Conservation (phyloP, 2,888 invertebrate genomes). For the Priocnemis perturbator region DNA sequence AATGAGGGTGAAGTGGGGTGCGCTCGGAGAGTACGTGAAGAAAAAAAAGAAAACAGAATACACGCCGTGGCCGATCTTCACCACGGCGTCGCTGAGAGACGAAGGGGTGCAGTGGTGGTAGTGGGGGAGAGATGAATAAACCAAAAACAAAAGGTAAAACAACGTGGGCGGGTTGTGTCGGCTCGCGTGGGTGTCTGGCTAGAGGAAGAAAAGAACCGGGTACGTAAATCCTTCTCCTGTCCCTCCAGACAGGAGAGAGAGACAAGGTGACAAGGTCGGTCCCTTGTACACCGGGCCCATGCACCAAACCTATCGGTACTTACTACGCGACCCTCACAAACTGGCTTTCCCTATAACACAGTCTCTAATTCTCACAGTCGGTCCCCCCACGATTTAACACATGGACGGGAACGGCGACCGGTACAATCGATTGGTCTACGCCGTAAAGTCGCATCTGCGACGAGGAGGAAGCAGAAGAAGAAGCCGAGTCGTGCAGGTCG, state of each 20-base stretch:
- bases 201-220: constrained; percentile 25
- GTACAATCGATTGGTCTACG: constrained; percentile 37
- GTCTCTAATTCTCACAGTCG: constrained; percentile 48
- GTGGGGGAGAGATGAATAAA: constrained; percentile 23
- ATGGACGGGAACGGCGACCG: constrained; percentile 35
- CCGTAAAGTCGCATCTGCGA: constrained; percentile 51
- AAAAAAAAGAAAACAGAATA: constrained; percentile 13
- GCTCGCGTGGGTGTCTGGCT: constrained; percentile 5
- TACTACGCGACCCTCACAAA: constrained; percentile 67
- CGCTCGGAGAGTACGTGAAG: not conserved
- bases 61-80: no score
- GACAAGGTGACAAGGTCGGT: constrained; percentile 36
- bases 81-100: not conserved
- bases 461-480: constrained; percentile 53
- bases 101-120: constrained; percentile 19
- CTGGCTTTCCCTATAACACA: constrained; percentile 50
- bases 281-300: constrained; percentile 63
- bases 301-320: constrained; percentile 72
- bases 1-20: not conserved
- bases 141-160: constrained; percentile 28
- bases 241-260: constrained; percentile 27
- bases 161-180: constrained; percentile 13
- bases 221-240: constrained; percentile 48
- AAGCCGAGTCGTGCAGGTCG: constrained; percentile 35
- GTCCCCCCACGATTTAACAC: constrained; percentile 27